Evolutionary conservation across 2,888 invertebrate genomes (phyloP).

Genomic region (Amaurobius ferox): DNA sequence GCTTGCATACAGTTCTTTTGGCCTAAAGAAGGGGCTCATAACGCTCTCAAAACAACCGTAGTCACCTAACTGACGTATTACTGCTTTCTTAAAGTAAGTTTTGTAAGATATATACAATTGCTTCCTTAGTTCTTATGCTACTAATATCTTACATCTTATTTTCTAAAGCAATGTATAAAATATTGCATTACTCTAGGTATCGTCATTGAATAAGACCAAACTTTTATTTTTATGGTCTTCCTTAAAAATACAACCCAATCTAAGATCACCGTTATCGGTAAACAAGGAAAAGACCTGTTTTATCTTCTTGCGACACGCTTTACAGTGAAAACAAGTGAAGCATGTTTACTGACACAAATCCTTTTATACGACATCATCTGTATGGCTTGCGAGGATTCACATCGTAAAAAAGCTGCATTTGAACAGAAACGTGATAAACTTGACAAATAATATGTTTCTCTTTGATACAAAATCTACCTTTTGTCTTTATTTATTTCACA

Average conservation of each 20-base stretch:
- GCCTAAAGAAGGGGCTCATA: too few species aligned
- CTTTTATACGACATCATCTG: conserved; percentile 56
- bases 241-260: conserved; percentile 20
- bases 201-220: too few species aligned
- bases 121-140: too few species aligned
- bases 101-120: too few species aligned
- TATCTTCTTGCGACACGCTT: conserved; percentile 36
- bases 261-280: conserved; percentile 32
- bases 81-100: too few species aligned
- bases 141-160: too few species aligned
- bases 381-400: conserved; percentile 34
- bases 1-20: too few species aligned
- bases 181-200: too few species aligned
- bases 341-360: conserved; percentile 62
- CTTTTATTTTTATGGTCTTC: neutral
- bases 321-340: conserved; percentile 29
- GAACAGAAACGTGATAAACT: conserved; percentile 58
- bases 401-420: conserved; percentile 20
- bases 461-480: neutral
- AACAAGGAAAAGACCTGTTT: conserved; percentile 23
- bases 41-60: too few species aligned
- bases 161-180: too few species aligned
- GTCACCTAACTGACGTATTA: too few species aligned
- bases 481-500: neutral
- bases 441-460: conserved; percentile 45